These are phyloP conservation scores for Ceuthmochares aereus DNA, from an alignment of 2,113 vertebrate genomes.

Conservation along the genomic window DNA sequence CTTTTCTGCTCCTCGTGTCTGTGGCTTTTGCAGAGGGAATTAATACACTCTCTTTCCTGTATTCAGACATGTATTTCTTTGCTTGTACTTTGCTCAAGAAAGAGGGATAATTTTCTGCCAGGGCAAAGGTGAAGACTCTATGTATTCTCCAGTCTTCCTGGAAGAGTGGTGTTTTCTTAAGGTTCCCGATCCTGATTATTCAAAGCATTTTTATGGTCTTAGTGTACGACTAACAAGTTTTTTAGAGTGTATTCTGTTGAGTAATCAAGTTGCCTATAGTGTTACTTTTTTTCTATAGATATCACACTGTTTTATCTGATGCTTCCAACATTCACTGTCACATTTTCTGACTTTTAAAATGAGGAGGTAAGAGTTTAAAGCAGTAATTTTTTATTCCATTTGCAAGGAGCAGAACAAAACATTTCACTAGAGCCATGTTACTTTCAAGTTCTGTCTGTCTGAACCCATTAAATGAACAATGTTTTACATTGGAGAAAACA, in stretches of 20 bases:
- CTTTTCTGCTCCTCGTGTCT: not conserved
- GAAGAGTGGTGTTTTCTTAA: conserved; percentile 9
- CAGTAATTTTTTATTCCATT: not conserved
- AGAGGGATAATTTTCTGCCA: not conserved
- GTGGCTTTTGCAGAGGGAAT: not conserved
- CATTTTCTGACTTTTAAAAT: not conserved
- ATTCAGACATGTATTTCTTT: not conserved
- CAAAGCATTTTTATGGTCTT: conserved; percentile 1
- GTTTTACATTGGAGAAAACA: not conserved
- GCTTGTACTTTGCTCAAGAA: not conserved
- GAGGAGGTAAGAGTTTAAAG: not conserved
- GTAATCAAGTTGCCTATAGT: conserved; percentile 8
- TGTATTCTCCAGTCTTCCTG: conserved; percentile 4
- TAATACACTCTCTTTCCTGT: not conserved
- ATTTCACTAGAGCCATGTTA: not conserved
- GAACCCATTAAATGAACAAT: not conserved
- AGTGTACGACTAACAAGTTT: conserved; percentile 3
- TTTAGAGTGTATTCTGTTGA: not conserved
- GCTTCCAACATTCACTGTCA: not conserved
- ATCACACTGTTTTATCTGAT: not conserved
- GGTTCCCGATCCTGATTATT: conserved; percentile 18
- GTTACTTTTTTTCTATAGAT: not conserved
- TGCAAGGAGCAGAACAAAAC: not conserved
- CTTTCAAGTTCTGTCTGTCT: not conserved
- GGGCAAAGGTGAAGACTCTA: not conserved